A percentile compares a stretch with the other conserved stretches of the same genome.
Evolutionary conservation across 35 echinoderm and acorn worm species (phyloP).

Genomic region (Anneissia japonica): DNA sequence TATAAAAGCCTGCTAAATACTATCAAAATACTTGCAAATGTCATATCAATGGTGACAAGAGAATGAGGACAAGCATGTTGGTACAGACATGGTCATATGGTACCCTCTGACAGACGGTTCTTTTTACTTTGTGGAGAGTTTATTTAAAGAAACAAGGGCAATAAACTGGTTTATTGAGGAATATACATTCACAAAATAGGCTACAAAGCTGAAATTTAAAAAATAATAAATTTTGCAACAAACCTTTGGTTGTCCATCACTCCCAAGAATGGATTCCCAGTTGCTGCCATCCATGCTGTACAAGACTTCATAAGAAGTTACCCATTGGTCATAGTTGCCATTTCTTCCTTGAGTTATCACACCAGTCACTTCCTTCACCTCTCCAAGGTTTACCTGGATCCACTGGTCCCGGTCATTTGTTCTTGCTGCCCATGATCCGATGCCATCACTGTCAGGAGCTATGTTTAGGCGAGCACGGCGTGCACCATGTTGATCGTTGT

Average conservation of each 20-base stretch:
- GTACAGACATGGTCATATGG: too few relatives aligned
- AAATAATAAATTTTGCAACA: too few relatives aligned
- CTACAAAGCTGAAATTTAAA: too few relatives aligned
- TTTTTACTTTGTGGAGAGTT: too few relatives aligned
- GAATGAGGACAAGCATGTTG: too few relatives aligned
- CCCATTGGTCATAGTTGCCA: background rate
- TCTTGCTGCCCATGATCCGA: background rate
- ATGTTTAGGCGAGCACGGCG: background rate
- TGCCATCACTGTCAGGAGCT: background rate
- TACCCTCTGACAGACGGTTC: too few relatives aligned
- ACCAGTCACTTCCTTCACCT: background rate
- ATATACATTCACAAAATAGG: too few relatives aligned
- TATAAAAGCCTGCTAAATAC: too few relatives aligned
- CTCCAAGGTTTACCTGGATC: conserved; percentile 9
- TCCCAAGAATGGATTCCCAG: background rate
- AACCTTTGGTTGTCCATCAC: background rate
- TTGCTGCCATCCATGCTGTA: conserved; percentile 7
- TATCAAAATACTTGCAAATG: too few relatives aligned
- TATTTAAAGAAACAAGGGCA: too few relatives aligned
- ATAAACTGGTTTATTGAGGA: too few relatives aligned
- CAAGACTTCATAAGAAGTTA: background rate
- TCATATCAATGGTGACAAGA: too few relatives aligned
- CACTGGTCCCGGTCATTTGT: background rate
- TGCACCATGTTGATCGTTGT: background rate
- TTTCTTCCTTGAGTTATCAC: background rate